A percentile compares a stretch with the other conserved stretches of the same genome.
Evolutionary conservation across 2,888 invertebrate species (phyloP).

Genomic region (Odontocolon sp.): DNA sequence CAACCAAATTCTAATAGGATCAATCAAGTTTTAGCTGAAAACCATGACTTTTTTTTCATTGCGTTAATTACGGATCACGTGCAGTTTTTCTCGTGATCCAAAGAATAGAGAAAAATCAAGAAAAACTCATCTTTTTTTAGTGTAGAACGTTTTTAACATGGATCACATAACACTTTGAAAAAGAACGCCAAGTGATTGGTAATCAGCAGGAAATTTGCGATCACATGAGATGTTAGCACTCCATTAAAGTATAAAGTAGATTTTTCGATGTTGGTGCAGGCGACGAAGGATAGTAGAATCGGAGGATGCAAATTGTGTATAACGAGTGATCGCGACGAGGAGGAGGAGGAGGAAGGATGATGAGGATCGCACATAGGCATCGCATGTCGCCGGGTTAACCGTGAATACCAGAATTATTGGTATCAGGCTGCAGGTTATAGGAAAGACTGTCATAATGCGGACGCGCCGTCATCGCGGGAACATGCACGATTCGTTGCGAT

Average conservation of each 20-base stretch:
- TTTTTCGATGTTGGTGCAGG: not conserved
- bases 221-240: too few relatives aligned
- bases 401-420: slow-evolving; percentile 61
- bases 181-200: too few relatives aligned
- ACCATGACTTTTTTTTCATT: too few relatives aligned
- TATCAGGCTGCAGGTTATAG: slow-evolving; percentile 62
- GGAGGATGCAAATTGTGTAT: slow-evolving; percentile 50
- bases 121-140: too few relatives aligned
- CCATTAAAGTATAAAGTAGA: not conserved
- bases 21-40: too few relatives aligned
- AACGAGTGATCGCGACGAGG: slow-evolving; percentile 24
- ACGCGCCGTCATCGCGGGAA: slow-evolving; percentile 50
- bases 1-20: too few relatives aligned
- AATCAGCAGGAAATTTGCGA: too few relatives aligned
- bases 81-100: too few relatives aligned
- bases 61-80: too few relatives aligned
- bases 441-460: slow-evolving; percentile 63
- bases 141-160: too few relatives aligned
- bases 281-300: not conserved
- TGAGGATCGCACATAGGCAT: slow-evolving; percentile 51
- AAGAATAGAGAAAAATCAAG: too few relatives aligned
- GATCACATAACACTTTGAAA: too few relatives aligned
- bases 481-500: slow-evolving; percentile 40
- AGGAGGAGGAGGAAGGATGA: slow-evolving; percentile 28
- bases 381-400: slow-evolving; percentile 61